Evolutionary conservation across 2,888 invertebrate genomes (phyloP).

Genomic region (Epirrita christyi): DNA sequence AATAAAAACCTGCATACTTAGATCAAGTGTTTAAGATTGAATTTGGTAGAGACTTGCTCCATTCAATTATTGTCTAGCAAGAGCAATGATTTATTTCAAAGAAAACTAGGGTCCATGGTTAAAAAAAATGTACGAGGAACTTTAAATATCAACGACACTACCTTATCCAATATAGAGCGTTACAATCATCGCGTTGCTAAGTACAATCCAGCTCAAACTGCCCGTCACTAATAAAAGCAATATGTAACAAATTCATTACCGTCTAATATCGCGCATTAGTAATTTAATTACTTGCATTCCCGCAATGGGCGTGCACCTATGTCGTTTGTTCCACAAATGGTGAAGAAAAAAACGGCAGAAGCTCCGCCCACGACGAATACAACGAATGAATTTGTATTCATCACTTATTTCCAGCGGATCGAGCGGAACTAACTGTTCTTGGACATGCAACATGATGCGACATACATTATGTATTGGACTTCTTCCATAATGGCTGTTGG

Average conservation of each 20-base stretch:
- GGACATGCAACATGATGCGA: slow-evolving; percentile 56
- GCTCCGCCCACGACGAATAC: slow-evolving; percentile 52
- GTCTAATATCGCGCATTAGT: slow-evolving; percentile 47
- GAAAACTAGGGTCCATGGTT: background rate
- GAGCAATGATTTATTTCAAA: too few species aligned
- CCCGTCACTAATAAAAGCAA: slow-evolving; percentile 29
- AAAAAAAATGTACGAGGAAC: slow-evolving; percentile 1
- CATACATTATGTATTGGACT: slow-evolving; percentile 37
- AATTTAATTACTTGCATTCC: slow-evolving; percentile 56
- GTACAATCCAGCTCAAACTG: slow-evolving; percentile 27
- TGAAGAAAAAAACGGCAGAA: slow-evolving; percentile 54
- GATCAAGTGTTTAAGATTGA: too few species aligned
- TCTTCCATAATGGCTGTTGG: slow-evolving; percentile 2
- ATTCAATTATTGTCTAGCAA: too few species aligned
- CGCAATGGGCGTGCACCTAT: slow-evolving; percentile 54
- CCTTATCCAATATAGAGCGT: slow-evolving; percentile 26
- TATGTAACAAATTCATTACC: slow-evolving; percentile 43
- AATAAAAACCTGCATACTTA: too few species aligned
- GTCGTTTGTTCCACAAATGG: slow-evolving; percentile 63
- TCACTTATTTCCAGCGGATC: slow-evolving; percentile 44
- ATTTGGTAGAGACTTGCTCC: too few species aligned
- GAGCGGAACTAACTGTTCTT: slow-evolving; percentile 58
- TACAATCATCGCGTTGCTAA: slow-evolving; percentile 22
- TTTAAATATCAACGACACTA: too few species aligned
- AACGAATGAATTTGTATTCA: slow-evolving; percentile 58